Evolutionary conservation across 2,797 vertebrate species (phyloP), one percentile per base, ranked within the genome.

Genomic region (Helostoma temminkii): DNA sequence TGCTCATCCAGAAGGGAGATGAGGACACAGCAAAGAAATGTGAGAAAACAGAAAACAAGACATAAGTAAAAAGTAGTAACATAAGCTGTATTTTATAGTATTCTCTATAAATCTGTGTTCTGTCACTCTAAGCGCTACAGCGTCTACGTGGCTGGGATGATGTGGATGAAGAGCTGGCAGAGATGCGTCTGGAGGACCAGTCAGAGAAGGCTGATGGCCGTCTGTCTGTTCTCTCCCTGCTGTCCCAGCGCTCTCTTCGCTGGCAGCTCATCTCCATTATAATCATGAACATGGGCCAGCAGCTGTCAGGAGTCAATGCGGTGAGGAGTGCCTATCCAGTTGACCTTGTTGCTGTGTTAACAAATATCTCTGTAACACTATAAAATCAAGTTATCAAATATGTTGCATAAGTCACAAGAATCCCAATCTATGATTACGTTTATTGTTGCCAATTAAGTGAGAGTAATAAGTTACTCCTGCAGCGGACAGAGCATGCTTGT

Each of bases 261-360:
- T 97, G 97, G 97, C 97, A 98, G 88, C 92, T 98, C 36, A 57
- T 96, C 82, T 96, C 96, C 24, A 83, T 96, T 78, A 46, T 96
- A 0, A 12, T 94, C 76, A 92, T 98, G 92, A 98, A 93, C 85
- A 96, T 93, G 84, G 97, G 97, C 41, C 97, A 98, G 88, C 97
- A 98, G 93, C 95, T 98, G 76, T 98, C 97, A 0, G 97, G 97
- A n/a, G 84, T 98, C 71, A 98, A 98, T 0, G 96, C 82, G 65
- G 96, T 98, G 84, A 92, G 90, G 34, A 1, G 0, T 1, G 16
- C 37, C 37, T 2, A 2, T 28, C 28, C 34, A 5, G 7, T 32
- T 58, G 19, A 47, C 43, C 53, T 18, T 34, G 0, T 66, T 50
- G 50, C 16, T 52, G 37, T 18, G 0, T 41, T 43, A 37, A 1